Percentiles rank a stretch among this genome's conserved stretches.
Evolutionary conservation across 2,888 invertebrate genomes (phyloP).

Genomic region (Drosophila subsilvestris): DNA sequence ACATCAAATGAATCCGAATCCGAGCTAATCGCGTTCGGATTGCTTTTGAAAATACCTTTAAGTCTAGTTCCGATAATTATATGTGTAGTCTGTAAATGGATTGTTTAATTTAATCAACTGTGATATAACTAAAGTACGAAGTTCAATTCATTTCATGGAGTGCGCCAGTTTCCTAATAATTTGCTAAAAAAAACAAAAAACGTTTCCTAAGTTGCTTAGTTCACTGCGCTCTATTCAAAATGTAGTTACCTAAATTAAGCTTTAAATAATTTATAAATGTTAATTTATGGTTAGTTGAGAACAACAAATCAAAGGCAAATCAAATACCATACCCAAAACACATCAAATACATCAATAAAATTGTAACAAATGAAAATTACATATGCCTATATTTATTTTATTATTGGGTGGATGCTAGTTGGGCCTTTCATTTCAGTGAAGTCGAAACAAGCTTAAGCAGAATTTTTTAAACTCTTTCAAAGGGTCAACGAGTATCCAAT

Average conservation of each 20-base stretch:
- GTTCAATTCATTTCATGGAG: conserved; percentile 37
- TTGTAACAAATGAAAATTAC: background rate
- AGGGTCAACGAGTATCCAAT: no score
- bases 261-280: conserved; percentile 77
- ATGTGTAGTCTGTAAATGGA: conserved; percentile 52
- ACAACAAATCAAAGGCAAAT: conserved; percentile 38
- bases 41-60: conserved; percentile 64
- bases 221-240: conserved; percentile 29
- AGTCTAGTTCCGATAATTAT: conserved; percentile 44
- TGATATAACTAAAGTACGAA: conserved; percentile 70
- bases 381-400: background rate
- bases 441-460: background rate
- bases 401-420: background rate
- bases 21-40: conserved; percentile 45
- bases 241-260: conserved; percentile 59
- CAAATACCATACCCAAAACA: conserved; percentile 15
- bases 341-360: conserved; percentile 18
- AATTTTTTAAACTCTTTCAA: background rate
- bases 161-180: conserved; percentile 26
- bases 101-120: conserved; percentile 67
- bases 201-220: conserved; percentile 52
- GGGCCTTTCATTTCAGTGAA: background rate
- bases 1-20: background rate
- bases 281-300: conserved; percentile 55
- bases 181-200: conserved; percentile 25